Evolutionary conservation across 2,113 vertebrate species (phyloP).

Genomic region (Oplegnathus fasciatus): DNA sequence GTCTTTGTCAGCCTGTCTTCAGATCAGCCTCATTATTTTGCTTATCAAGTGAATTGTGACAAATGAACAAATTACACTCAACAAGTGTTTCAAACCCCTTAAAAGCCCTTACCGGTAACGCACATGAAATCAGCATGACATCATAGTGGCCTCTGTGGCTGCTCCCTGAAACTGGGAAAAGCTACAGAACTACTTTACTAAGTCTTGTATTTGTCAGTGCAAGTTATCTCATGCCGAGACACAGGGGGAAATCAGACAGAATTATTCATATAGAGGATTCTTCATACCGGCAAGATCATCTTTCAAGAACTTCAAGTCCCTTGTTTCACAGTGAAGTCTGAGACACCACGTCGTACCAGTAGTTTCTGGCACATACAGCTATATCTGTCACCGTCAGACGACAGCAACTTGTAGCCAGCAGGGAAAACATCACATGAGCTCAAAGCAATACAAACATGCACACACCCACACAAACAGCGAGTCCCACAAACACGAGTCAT

Average conservation of each 20-base stretch:
- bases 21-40: constrained; percentile 41
- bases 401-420: constrained; percentile 36
- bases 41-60: constrained; percentile 9
- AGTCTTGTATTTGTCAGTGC: constrained; percentile 26
- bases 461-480: constrained; percentile 27
- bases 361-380: constrained; percentile 23
- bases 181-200: neutral
- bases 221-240: constrained; percentile 35
- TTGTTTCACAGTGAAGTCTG: constrained; percentile 40
- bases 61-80: constrained; percentile 21
- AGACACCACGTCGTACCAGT: neutral
- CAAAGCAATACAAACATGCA: constrained; percentile 30
- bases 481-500: constrained; percentile 34
- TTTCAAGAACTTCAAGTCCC: constrained; percentile 36
- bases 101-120: neutral
- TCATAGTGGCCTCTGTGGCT: constrained; percentile 3
- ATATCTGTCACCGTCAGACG: constrained; percentile 39
- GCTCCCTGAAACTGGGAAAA: neutral
- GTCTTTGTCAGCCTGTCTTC: constrained; percentile 21
- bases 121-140: constrained; percentile 11
- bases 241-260: constrained; percentile 42
- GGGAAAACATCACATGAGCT: constrained; percentile 64
- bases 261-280: constrained; percentile 61
- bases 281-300: constrained; percentile 5
- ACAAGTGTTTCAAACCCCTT: constrained; percentile 3